A percentile compares a stretch with the other conserved stretches of the same genome.
Evolutionary conservation across 2,888 invertebrate species (phyloP).

Genomic region (Drosophila paranaensis): DNA sequence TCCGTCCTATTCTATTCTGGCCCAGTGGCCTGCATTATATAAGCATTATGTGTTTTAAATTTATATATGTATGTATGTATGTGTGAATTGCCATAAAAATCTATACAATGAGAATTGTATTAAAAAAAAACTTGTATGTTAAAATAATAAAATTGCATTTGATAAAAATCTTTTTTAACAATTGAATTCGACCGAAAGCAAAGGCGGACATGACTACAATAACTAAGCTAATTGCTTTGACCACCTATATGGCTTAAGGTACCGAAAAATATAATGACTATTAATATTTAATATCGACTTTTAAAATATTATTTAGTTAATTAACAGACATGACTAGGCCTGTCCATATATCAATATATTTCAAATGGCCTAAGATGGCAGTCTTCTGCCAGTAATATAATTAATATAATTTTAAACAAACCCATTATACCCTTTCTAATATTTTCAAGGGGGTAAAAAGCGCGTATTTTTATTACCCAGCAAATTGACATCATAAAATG

Average conservation of each 20-base stretch:
- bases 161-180: not conserved
- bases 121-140: not conserved
- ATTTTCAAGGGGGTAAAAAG: not conserved
- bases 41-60: conserved; percentile 67
- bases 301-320: too few species aligned
- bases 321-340: too few species aligned
- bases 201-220: not conserved
- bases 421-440: not conserved
- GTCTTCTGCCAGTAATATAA: too few species aligned
- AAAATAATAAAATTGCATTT: conserved; percentile 3
- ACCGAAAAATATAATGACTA: too few species aligned
- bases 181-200: not conserved
- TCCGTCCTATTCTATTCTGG: conserved; percentile 85
- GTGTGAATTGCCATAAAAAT: not conserved
- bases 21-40: conserved; percentile 85
- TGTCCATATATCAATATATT: not conserved
- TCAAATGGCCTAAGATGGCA: not conserved
- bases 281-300: too few species aligned
- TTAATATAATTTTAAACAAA: too few species aligned
- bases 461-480: not conserved
- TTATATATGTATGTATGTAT: not conserved
- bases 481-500: conserved; percentile 9
- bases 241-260: too few species aligned
- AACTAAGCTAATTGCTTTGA: not conserved
- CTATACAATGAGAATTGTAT: not conserved